phyloP scores from a whole-genome alignment of 2,113 vertebrate species.

The Microcebus lehilahytsara region DNA sequence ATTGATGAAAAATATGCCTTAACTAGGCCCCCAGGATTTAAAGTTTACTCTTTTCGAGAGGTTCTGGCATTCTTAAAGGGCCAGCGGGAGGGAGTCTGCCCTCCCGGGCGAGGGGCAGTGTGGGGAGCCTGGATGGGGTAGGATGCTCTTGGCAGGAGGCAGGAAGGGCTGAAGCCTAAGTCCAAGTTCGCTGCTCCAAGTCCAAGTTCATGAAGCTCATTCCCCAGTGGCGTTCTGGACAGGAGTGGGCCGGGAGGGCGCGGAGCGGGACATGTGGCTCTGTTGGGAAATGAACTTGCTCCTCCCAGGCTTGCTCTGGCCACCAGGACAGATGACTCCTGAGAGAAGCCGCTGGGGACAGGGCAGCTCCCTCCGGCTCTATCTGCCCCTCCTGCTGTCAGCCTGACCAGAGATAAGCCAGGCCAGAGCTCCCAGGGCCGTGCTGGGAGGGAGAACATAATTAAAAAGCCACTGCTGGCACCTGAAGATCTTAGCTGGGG shows the following conservation, averaged over 20 bases:
- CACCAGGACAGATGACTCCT: not conserved
- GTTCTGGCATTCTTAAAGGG: not conserved
- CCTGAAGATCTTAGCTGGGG: not conserved
- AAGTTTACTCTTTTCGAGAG: not conserved
- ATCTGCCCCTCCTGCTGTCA: conserved; percentile 31
- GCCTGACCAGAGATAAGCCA: conserved; percentile 49
- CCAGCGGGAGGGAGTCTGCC: not conserved
- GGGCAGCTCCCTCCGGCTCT: conserved; percentile 11
- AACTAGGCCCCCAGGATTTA: not conserved
- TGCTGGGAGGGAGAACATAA: conserved; percentile 17
- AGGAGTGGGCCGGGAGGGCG: not conserved
- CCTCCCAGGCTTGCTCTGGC: not conserved
- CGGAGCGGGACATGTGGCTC: rapidly evolving
- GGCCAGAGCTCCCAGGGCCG: not conserved
- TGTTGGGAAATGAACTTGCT: conserved; percentile 45
- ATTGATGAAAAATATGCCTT: not conserved
- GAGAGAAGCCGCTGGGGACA: not conserved
- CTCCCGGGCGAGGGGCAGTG: not conserved
- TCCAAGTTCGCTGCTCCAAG: no score
- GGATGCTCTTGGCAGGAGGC: not conserved
- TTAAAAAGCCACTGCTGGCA: conserved; percentile 57
- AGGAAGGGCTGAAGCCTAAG: not conserved
- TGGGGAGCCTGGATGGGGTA: no score
- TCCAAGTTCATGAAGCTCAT: not conserved
- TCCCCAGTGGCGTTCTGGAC: not conserved